These are phyloP conservation scores for Apomyelois bistriatella DNA, from an alignment of 2,888 invertebrate genomes.

Conservation along the genomic window DNA sequence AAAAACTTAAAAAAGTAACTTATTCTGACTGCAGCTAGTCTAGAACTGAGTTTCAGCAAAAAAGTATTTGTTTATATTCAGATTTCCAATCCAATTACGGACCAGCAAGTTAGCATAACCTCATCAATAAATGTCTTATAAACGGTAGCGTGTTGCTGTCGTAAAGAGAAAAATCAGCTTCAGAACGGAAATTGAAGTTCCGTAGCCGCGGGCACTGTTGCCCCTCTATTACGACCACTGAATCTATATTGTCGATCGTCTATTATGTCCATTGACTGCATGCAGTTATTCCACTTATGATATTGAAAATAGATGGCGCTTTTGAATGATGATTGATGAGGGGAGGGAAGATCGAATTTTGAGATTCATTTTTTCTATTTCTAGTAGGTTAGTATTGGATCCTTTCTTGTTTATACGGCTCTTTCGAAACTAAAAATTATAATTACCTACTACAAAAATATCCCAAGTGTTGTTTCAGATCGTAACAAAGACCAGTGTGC, in stretches of 20 bases:
- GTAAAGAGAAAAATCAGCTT: conserved; percentile 63
- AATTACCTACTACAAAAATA: too few relatives aligned
- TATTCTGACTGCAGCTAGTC: too few relatives aligned
- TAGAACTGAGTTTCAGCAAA: neutral
- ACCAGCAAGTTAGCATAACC: conserved; percentile 17
- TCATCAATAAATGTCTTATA: conserved; percentile 35
- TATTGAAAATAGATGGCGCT: conserved; percentile 27
- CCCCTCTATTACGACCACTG: conserved; percentile 52
- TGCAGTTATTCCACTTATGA: conserved; percentile 16
- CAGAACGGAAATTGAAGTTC: conserved; percentile 70
- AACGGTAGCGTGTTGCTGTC: conserved; percentile 42
- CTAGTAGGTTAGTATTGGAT: neutral
- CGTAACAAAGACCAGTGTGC: too few relatives aligned
- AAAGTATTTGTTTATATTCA: neutral
- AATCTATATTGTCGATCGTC: conserved; percentile 37
- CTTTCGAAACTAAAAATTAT: neutral
- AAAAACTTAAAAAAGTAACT: too few relatives aligned
- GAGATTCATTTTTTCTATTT: neutral
- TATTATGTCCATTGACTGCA: conserved; percentile 31
- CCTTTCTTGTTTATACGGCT: neutral
- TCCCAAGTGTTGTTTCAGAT: too few relatives aligned
- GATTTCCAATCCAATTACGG: conserved; percentile 9
- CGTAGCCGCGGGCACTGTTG: conserved; percentile 62
- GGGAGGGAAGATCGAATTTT: conserved; percentile 10
- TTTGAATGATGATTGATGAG: conserved; percentile 23